These are phyloP conservation scores for Oreochromis tanganicae DNA, from an alignment of 2,113 vertebrate genomes.

Conservation along the genomic window DNA sequence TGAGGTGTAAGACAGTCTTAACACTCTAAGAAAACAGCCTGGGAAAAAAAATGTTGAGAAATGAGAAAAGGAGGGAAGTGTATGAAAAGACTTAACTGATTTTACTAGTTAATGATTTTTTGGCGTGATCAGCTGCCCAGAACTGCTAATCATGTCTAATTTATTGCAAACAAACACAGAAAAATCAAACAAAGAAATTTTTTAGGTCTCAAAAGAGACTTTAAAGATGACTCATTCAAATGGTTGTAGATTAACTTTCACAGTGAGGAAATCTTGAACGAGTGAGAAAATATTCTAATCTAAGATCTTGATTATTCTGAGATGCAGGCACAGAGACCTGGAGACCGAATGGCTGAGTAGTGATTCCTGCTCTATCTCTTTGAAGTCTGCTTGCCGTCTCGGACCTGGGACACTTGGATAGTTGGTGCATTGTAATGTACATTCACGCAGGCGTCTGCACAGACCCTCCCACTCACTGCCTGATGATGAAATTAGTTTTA, in stretches of 20 bases:
- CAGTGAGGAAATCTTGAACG: background rate
- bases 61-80: background rate
- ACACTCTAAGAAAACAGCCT: background rate
- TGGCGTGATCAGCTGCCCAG: background rate
- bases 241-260: background rate
- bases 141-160: background rate
- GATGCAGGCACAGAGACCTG: background rate
- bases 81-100: background rate
- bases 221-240: background rate
- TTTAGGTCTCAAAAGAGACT: background rate
- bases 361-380: background rate
- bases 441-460: background rate
- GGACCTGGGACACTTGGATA: background rate
- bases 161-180: background rate
- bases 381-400: background rate
- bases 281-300: background rate
- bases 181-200: background rate
- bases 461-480: background rate
- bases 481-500: background rate
- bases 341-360: background rate
- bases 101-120: background rate
- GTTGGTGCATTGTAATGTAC: background rate
- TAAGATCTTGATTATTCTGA: background rate
- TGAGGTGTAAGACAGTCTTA: background rate
- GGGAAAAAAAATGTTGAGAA: background rate